Evolutionary conservation across 2,113 vertebrate genomes (phyloP).

Genomic region (Noturus placidus): DNA sequence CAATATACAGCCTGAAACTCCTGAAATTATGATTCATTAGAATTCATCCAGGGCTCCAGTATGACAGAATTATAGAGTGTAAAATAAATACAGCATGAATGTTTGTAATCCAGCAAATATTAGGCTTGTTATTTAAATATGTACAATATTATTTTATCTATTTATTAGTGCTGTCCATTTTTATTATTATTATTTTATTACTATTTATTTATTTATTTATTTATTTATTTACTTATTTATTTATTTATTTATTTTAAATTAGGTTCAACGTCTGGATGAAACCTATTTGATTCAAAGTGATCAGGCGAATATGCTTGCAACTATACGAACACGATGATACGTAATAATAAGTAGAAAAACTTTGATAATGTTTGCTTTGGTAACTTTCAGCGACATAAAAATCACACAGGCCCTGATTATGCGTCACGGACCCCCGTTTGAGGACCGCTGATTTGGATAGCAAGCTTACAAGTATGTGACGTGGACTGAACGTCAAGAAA

Average conservation of each 20-base stretch:
- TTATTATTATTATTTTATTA: too few relatives aligned
- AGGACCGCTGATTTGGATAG: background rate
- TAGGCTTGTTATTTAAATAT: too few relatives aligned
- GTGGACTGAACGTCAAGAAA: background rate
- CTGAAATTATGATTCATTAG: background rate
- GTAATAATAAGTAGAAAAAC: background rate
- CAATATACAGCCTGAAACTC: background rate
- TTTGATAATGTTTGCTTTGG: background rate
- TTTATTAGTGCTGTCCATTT: background rate
- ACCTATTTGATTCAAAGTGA: background rate
- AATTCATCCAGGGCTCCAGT: background rate
- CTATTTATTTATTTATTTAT: too few relatives aligned
- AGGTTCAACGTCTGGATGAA: background rate
- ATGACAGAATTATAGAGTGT: too few relatives aligned
- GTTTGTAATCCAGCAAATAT: background rate
- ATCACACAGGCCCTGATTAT: background rate
- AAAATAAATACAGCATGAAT: background rate
- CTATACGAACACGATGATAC: too few relatives aligned
- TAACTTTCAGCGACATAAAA: background rate
- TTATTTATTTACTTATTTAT: too few relatives aligned
- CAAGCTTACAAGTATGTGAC: background rate
- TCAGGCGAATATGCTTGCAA: background rate
- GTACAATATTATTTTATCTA: background rate
- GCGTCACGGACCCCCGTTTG: background rate
- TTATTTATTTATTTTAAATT: background rate